These are phyloP conservation scores for Sisyra nigra DNA, from an alignment of 2,888 invertebrate genomes.

Conservation along the genomic window DNA sequence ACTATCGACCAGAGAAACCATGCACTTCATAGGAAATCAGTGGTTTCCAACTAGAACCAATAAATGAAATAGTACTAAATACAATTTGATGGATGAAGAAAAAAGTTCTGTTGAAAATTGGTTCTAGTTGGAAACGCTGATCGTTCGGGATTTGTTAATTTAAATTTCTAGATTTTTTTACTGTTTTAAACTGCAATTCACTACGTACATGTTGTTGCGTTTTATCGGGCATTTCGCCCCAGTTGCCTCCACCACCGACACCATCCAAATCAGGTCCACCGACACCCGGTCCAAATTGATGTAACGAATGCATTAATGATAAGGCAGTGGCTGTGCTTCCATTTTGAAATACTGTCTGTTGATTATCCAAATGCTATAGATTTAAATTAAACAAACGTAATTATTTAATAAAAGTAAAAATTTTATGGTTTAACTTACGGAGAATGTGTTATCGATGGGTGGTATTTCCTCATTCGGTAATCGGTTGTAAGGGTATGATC, in stretches of 20 bases:
- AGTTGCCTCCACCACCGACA: conserved; percentile 7
- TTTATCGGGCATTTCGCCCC: conserved; percentile 5
- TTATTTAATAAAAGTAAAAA: background rate
- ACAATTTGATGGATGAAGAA: too few relatives aligned
- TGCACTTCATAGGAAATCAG: too few relatives aligned
- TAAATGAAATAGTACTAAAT: too few relatives aligned
- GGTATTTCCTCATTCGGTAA: conserved; percentile 26
- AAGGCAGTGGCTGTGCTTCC: conserved; percentile 11
- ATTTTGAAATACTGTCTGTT: conserved; percentile 12
- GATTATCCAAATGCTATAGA: conserved; percentile 6
- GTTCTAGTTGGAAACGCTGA: too few relatives aligned
- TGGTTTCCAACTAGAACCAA: too few relatives aligned
- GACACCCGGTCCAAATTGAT: conserved; percentile 12
- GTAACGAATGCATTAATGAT: conserved; percentile 12
- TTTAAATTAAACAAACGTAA: background rate
- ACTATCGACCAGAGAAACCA: too few relatives aligned
- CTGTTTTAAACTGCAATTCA: background rate
- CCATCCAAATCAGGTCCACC: background rate
- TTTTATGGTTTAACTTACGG: conserved; percentile 19
- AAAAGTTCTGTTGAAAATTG: too few relatives aligned
- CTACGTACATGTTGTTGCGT: conserved; percentile 20
- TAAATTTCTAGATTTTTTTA: conserved; percentile 10
- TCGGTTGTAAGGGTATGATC: conserved; percentile 19
- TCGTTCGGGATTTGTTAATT: too few relatives aligned
- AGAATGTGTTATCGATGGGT: conserved; percentile 30